Evolutionary conservation across 2,797 vertebrate genomes (phyloP).

Genomic region (Myripristis jacobus): DNA sequence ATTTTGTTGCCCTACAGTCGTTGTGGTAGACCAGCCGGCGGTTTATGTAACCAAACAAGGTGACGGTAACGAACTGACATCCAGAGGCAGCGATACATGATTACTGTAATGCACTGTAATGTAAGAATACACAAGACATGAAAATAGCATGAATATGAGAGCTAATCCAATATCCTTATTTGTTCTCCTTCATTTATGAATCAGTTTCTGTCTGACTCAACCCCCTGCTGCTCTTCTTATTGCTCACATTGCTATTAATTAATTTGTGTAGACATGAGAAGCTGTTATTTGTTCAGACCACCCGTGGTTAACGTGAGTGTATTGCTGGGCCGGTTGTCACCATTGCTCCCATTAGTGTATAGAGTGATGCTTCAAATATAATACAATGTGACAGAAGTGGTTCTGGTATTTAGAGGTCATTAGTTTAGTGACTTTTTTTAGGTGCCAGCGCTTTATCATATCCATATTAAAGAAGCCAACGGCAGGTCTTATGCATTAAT

Average conservation of each 20-base stretch:
- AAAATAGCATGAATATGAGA: not conserved
- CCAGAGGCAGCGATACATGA: not conserved
- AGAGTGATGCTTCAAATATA: slow-evolving; percentile 24
- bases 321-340: slow-evolving; percentile 16
- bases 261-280: slow-evolving; percentile 10
- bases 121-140: not conserved
- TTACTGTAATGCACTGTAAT: slow-evolving; percentile 4
- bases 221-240: slow-evolving; percentile 5
- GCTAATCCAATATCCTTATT: slow-evolving; percentile 5
- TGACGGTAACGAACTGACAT: slow-evolving; percentile 12
- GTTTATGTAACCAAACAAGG: slow-evolving; percentile 18
- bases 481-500: slow-evolving; percentile 10
- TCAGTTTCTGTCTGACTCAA: not conserved
- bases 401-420: not conserved
- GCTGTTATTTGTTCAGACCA: slow-evolving; percentile 30
- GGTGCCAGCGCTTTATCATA: slow-evolving; percentile 9
- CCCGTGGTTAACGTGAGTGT: slow-evolving; percentile 19
- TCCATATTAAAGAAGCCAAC: not conserved
- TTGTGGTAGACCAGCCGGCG: slow-evolving; percentile 20
- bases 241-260: slow-evolving; percentile 8
- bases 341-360: slow-evolving; percentile 18
- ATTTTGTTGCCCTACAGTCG: slow-evolving; percentile 20
- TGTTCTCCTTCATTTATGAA: slow-evolving; percentile 12
- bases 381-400: slow-evolving; percentile 13
- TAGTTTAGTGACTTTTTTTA: slow-evolving; percentile 16